A percentile compares a stretch with the other conserved stretches of the same genome.
Conservation (phyloP, 2,888 invertebrate species). For the Holacanthella duospinosa region DNA sequence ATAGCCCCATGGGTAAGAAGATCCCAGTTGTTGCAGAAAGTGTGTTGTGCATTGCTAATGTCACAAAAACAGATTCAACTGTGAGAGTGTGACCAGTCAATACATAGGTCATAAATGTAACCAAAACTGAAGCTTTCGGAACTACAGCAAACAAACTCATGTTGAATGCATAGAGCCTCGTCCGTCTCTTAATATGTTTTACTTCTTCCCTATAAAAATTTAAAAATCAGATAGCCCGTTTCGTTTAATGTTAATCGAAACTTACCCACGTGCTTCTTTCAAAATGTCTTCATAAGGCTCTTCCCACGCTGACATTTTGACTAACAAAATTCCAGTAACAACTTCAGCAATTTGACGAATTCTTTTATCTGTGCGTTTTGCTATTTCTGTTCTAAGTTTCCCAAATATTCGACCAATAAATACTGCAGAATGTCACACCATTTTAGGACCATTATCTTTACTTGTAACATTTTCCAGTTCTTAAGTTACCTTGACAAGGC, state of each 20-base stretch:
- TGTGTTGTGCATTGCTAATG: slow-evolving; percentile 81
- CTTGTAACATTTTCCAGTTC: no score
- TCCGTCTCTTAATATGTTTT: slow-evolving; percentile 53
- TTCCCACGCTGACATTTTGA: slow-evolving; percentile 96
- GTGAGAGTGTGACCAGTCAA: slow-evolving; percentile 55
- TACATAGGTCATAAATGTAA: slow-evolving; percentile 66
- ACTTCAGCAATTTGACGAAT: slow-evolving; percentile 91
- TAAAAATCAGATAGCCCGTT: not conserved
- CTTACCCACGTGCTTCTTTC: slow-evolving; percentile 55
- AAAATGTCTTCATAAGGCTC: slow-evolving; percentile 78
- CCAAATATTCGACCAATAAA: slow-evolving; percentile 44
- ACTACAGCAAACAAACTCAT: slow-evolving; percentile 59
- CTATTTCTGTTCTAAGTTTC: slow-evolving; percentile 61
- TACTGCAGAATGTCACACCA: no score
- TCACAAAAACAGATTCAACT: slow-evolving; percentile 68
- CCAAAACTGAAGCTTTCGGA: slow-evolving; percentile 69
- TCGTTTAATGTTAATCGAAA: not conserved
- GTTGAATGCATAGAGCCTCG: slow-evolving; percentile 53
- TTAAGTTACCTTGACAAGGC: no score
- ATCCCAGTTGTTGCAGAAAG: slow-evolving; percentile 72
- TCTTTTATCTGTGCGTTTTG: slow-evolving; percentile 74
- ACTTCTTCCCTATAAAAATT: slow-evolving; percentile 53
- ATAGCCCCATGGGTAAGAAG: slow-evolving; percentile 75
- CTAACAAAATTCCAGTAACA: slow-evolving; percentile 77
- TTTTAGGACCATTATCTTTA: no score